Base-by-base conservation (phyloP, 2,113 vertebrate species). In the Pseudolaguvia tuberculata region DNA sequence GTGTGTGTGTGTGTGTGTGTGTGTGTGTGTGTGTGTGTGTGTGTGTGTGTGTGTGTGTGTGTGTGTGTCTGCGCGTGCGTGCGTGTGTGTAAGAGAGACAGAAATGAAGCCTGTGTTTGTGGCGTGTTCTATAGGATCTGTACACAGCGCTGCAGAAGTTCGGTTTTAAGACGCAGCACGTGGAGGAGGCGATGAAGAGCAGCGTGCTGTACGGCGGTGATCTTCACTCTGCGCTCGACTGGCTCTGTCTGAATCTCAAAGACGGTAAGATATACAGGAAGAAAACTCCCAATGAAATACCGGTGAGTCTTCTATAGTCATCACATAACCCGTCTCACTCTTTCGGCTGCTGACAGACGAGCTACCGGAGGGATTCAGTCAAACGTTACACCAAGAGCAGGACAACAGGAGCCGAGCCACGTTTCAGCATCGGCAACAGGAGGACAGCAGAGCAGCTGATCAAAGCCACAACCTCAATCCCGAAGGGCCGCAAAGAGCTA, bases 131-230 rank as follows among this genome's bases (percentile, higher is more conserved):
- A 14, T 82, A 99, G 97, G 96, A 98, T 83, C 86, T 99, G 6
- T 99, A 99, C 77, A 93, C 90, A 81, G 96, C 96, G 81, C 89
- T 99, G 81, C 91, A 98, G 82, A 93, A 85, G 75, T 94, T 98
- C 83, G 90, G 88, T 63, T 99, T 99, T 80, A 96, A 94, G 81
- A 91, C 93, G 13, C 94, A 96, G 18, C 94, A 99, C 84, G 95
- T 99, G 45, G 97, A 99, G 83, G 94, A 98, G 83, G 94, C 97
- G 12, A 99, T 99, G 97, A 97, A 94, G 84, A 96, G 92, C 78
- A 96, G 95, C 0, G 88, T 99, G 62, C 82, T 97, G 9, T 91
- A 94, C 10, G 97, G 97, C 63, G 97, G 97, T 7, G 97, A 99
- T 85, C 94, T 99, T 72, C 95, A 95, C 85, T 97, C 97, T 70